Conservation (phyloP, 1,140 invertebrate species). For the Drosophila oshimai region DNA sequence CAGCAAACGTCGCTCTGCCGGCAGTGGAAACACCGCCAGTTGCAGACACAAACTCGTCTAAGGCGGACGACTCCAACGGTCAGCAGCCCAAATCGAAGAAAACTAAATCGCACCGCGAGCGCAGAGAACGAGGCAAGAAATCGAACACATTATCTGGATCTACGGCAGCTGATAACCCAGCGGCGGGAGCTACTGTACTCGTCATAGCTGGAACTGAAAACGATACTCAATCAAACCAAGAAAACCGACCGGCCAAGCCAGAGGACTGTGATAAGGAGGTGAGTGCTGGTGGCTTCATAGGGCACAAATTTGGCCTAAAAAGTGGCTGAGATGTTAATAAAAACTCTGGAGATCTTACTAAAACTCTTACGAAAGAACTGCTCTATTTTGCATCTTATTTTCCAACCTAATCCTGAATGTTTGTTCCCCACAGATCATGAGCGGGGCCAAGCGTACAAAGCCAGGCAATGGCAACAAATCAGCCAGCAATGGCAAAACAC, state of each 20-base stretch:
- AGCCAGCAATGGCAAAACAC: constrained; percentile 19
- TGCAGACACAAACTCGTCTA: constrained; percentile 47
- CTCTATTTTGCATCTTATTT: no score
- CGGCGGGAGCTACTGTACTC: constrained; percentile 58
- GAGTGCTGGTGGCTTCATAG: no score
- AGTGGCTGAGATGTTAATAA: background rate
- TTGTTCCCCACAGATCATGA: constrained; percentile 43
- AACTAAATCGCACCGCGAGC: constrained; percentile 44
- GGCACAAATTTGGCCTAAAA: no score
- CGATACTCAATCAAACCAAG: constrained; percentile 32
- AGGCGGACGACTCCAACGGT: constrained; percentile 51
- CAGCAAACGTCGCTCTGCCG: constrained; percentile 21
- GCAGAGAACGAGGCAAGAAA: constrained; percentile 59
- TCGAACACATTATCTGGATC: background rate
- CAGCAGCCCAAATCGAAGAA: constrained; percentile 51
- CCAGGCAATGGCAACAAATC: constrained; percentile 27
- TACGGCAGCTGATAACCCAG: constrained; percentile 16
- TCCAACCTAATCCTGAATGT: background rate
- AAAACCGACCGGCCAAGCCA: constrained; percentile 21
- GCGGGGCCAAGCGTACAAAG: constrained; percentile 56
- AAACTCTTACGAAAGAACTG: no score
- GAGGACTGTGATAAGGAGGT: constrained; percentile 69
- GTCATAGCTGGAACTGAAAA: constrained; percentile 52
- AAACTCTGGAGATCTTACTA: no score
- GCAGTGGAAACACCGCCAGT: constrained; percentile 34